Percentiles rank a stretch among this genome's conserved stretches.
phyloP scores from a whole-genome alignment of 2,888 invertebrate species.

The Barypeithes pellucidus region DNA sequence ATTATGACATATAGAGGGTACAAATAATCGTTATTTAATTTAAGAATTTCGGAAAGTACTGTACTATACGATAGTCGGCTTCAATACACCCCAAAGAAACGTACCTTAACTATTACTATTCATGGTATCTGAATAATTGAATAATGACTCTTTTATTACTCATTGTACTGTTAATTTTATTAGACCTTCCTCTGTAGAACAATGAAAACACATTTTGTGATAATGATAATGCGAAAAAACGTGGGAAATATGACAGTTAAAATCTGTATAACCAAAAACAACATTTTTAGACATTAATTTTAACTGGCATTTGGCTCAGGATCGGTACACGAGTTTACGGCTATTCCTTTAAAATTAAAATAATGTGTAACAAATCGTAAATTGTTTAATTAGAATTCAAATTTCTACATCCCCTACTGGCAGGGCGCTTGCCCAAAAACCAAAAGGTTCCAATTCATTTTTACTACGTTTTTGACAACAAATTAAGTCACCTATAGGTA shows the following conservation, averaged over 20 bases:
- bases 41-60: neutral
- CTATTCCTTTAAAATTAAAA: too few relatives aligned
- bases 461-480: too few relatives aligned
- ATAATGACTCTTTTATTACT: neutral
- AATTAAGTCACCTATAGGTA: too few relatives aligned
- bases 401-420: too few relatives aligned
- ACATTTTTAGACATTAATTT: constrained; percentile 22
- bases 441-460: too few relatives aligned
- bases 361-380: too few relatives aligned
- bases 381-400: too few relatives aligned
- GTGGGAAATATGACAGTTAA: constrained; percentile 28
- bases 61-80: neutral
- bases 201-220: constrained; percentile 26
- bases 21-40: too few relatives aligned
- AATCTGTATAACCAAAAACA: constrained; percentile 26
- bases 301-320: too few relatives aligned
- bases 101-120: neutral
- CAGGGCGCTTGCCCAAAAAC: too few relatives aligned
- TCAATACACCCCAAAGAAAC: neutral
- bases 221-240: constrained; percentile 14
- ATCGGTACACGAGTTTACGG: too few relatives aligned
- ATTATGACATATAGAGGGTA: too few relatives aligned
- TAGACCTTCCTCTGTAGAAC: constrained; percentile 24
- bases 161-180: constrained; percentile 15
- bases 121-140: constrained; percentile 3